A percentile compares a stretch with the other conserved stretches of the same genome.
phyloP scores from a whole-genome alignment of 1,140 invertebrate genomes.

The Pseudachorutes palmiensis region DNA sequence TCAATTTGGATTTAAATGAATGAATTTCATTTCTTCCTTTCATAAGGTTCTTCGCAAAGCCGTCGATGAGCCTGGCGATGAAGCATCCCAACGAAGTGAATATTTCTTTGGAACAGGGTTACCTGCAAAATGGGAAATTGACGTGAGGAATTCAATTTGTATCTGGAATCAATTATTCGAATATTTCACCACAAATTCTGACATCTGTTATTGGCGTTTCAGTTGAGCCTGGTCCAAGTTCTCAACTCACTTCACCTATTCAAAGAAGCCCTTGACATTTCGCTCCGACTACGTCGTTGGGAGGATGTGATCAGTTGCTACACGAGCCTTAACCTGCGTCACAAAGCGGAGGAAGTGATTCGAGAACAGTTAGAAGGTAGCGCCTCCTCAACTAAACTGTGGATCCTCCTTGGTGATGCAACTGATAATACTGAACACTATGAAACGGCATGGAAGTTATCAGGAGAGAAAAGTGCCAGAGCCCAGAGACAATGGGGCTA shows the following conservation, averaged over 20 bases:
- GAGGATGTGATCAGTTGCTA: slow-evolving; percentile 89
- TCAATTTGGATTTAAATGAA: background rate
- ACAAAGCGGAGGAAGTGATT: slow-evolving; percentile 85
- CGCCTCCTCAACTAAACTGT: slow-evolving; percentile 77
- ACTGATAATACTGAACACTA: slow-evolving; percentile 62
- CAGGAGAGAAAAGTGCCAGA: slow-evolving; percentile 63
- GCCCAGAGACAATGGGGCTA: slow-evolving; percentile 76
- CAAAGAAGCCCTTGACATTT: slow-evolving; percentile 79
- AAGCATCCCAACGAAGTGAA: background rate
- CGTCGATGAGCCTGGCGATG: background rate
- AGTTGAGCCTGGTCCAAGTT: slow-evolving; percentile 21
- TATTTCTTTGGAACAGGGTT: slow-evolving; percentile 9
- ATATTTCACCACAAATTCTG: background rate
- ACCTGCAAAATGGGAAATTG: slow-evolving; percentile 10
- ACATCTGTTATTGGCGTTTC: too few species aligned
- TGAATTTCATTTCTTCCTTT: background rate
- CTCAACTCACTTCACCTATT: slow-evolving; percentile 60
- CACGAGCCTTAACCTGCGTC: slow-evolving; percentile 65
- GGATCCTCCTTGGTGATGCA: slow-evolving; percentile 81
- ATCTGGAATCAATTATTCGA: background rate
- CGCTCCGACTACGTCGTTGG: slow-evolving; percentile 72
- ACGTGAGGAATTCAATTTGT: slow-evolving; percentile 41
- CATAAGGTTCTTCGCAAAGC: background rate
- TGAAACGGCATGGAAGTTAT: slow-evolving; percentile 83
- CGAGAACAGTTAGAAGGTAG: slow-evolving; percentile 65